These are phyloP conservation scores for Micronisus gabar DNA, from an alignment of 2,113 vertebrate species.

Conservation along the genomic window DNA sequence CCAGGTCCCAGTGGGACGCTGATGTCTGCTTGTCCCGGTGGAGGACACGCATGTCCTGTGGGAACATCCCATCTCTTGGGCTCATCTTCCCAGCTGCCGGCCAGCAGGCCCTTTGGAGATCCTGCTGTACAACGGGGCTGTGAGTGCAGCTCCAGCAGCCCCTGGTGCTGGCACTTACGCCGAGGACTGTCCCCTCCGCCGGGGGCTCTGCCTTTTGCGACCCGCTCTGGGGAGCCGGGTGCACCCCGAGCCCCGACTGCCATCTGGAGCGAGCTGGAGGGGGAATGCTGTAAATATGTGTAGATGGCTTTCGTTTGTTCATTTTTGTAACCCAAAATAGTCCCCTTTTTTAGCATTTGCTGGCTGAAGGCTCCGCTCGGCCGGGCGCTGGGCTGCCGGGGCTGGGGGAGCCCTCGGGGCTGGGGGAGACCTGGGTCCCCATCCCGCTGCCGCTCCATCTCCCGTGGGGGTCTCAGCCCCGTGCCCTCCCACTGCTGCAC, in stretches of 20 bases:
- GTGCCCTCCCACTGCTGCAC: rapidly evolving
- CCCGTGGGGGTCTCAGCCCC: not conserved
- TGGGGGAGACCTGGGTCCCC: not conserved
- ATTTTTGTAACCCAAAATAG: not conserved
- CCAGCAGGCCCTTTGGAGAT: not conserved
- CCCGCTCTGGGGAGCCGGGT: rapidly evolving
- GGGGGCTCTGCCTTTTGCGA: not conserved
- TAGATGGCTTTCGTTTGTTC: conserved; percentile 32
- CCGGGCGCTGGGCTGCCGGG: not conserved
- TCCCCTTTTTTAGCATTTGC: not conserved
- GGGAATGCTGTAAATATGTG: not conserved
- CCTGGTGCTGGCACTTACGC: not conserved
- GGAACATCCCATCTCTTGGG: not conserved
- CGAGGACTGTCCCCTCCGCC: not conserved
- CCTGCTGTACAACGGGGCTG: not conserved
- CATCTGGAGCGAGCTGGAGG: not conserved
- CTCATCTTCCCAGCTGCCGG: not conserved
- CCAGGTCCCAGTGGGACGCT: rapidly evolving
- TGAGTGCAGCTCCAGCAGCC: not conserved
- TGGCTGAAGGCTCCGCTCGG: not conserved
- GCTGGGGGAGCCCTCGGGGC: not conserved
- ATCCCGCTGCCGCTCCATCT: rapidly evolving
- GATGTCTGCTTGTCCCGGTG: not conserved
- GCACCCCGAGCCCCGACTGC: rapidly evolving
- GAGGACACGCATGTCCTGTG: not conserved